Base-by-base conservation (phyloP, 2,888 invertebrate species). In the Drosophila heteroneura region DNA sequence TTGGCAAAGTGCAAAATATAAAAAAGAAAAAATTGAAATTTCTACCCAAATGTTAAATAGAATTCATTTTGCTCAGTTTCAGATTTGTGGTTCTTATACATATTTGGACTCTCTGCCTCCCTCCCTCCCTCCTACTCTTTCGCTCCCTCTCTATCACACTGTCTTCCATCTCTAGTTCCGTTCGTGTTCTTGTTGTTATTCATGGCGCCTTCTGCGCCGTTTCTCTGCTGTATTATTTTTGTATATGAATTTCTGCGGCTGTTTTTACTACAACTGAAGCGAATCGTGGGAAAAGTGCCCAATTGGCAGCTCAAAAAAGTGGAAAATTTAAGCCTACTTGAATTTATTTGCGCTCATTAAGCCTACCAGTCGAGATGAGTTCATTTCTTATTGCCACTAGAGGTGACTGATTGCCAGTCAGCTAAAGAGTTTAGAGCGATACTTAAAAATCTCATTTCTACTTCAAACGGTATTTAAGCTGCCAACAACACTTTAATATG, bases 331-430 rank as follows among this genome's bases (percentile, higher is more conserved):
- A 88, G 85, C 80, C 90, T 81, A 81, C 86, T 90, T 86, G 89
- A 87, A 87, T 88, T 88, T 90, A 90, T 87, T 90, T 87, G 81
- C 81, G 74, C 89, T 90, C 89, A 90, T 87, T 90, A 82, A 72
- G 70, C 59, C 70, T 76, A 81, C 79, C 89, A 88, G 84, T 73
- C 74, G 68, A 75, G 82, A 79, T 81, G 84, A 81, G 83, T 85
- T 85, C 79, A 77, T 85, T 85, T 83, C 66, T 66, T 81, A 53
- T 35, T 60, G 64, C 67, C 64, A 68, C 61, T 72, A 51, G 64
- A 62, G 58, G 22, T 65, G 68, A 76, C 76, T 76, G 81, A 80
- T 76, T 69, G 80, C 76, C 72, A 72, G 68, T 63, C 76, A 51
- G 66, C 66, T 61, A 80, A 73, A 80, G 75, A 82, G 67, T 82